Percentiles rank a stretch among this genome's conserved stretches.
phyloP scores from a whole-genome alignment of 2,113 vertebrate species.

The Heloderma charlesbogerti region DNA sequence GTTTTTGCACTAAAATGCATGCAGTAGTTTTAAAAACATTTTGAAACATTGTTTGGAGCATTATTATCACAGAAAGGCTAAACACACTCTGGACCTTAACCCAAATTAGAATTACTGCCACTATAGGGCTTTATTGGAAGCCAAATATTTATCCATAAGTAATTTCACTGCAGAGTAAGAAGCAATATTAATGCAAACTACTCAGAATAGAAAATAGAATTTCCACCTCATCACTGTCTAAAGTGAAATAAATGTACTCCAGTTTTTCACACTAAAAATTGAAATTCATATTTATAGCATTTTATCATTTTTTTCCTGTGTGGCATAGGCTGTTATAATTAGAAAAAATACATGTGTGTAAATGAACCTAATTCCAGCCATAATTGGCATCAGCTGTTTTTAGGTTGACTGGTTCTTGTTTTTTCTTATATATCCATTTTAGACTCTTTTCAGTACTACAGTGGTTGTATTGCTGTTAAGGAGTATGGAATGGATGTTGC shows the following conservation, averaged over 20 bases:
- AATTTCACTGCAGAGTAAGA: neutral
- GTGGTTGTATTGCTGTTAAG: neutral
- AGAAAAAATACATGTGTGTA: neutral
- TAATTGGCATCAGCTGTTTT: neutral
- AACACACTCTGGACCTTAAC: conserved; percentile 2
- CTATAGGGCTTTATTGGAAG: neutral
- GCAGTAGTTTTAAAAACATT: neutral
- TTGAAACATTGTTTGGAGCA: neutral
- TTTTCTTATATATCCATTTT: neutral
- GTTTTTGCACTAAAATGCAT: conserved; percentile 16
- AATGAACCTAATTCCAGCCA: neutral
- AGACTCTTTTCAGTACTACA: neutral
- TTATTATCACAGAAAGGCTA: conserved; percentile 22
- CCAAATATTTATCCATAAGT: neutral
- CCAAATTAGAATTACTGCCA: conserved; percentile 18
- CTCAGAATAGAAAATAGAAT: neutral
- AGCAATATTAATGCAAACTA: neutral
- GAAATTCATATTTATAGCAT: neutral
- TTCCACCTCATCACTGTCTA: neutral
- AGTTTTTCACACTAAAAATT: neutral
- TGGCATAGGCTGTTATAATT: neutral
- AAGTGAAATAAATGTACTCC: neutral
- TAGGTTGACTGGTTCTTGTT: conserved; percentile 19
- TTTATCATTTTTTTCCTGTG: neutral
- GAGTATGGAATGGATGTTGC: conserved; percentile 8